Percentiles rank a stretch among this genome's conserved stretches.
These are phyloP conservation scores for Actenoides lindsayi DNA, from an alignment of 2,113 vertebrate genomes.

Conservation along the genomic window DNA sequence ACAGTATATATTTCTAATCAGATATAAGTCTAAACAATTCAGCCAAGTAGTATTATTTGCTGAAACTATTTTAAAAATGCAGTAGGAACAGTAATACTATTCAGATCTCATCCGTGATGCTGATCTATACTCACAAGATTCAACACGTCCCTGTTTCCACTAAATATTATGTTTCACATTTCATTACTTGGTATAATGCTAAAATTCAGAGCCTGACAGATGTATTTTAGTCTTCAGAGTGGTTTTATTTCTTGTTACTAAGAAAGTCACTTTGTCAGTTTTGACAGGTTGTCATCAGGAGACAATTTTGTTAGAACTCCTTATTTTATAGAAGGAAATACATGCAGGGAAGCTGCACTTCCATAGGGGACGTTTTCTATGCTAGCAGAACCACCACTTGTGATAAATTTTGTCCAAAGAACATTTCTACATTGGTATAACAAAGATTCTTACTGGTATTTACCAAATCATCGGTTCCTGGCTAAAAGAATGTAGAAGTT, in stretches of 20 bases:
- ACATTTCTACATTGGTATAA: not conserved
- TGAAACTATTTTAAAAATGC: not conserved
- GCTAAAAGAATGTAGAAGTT: not conserved
- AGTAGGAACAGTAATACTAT: not conserved
- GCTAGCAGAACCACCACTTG: not conserved
- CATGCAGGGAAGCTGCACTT: not conserved
- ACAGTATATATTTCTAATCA: not conserved
- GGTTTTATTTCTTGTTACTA: not conserved
- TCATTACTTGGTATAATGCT: constrained; percentile 13
- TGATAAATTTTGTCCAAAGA: not conserved
- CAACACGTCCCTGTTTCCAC: not conserved
- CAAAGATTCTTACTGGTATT: not conserved
- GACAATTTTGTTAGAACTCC: not conserved
- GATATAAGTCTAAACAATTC: not conserved
- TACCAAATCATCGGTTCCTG: not conserved
- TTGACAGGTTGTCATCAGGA: not conserved
- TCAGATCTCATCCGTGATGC: not conserved
- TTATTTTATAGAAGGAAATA: not conserved
- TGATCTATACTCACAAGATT: not conserved
- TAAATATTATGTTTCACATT: not conserved
- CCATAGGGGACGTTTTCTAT: accelerated
- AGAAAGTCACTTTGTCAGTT: not conserved
- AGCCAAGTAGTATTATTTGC: not conserved
- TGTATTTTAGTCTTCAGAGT: not conserved
- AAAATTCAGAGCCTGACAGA: constrained; percentile 12